Percentiles rank a stretch among this genome's conserved stretches.
Evolutionary conservation across 2,113 vertebrate species (phyloP).

Genomic region (Suncus etruscus): DNA sequence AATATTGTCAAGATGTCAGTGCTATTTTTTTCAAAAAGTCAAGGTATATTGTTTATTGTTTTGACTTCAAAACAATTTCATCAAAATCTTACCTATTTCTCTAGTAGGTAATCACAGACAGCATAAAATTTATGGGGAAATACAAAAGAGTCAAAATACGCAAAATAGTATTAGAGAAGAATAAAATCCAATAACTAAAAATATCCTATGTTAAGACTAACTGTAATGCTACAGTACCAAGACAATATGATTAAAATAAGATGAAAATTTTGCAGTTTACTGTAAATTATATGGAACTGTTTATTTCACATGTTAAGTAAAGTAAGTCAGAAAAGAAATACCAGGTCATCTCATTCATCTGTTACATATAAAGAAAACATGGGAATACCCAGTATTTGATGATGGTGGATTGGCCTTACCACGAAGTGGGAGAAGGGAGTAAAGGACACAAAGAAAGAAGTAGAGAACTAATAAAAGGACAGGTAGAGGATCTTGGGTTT

Average conservation of each 20-base stretch:
- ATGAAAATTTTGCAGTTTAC: not conserved
- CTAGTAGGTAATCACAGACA: not conserved
- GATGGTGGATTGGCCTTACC: no score
- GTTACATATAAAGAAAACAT: not conserved
- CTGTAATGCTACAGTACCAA: not conserved
- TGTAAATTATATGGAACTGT: not conserved
- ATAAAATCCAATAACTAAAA: not conserved
- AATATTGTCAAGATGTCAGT: not conserved
- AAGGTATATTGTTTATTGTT: no score
- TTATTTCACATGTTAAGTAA: not conserved
- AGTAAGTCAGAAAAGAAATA: not conserved
- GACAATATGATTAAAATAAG: not conserved
- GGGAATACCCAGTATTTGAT: not conserved
- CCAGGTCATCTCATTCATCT: not conserved
- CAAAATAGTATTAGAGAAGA: not conserved
- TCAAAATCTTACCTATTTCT: not conserved
- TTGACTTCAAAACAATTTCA: not conserved
- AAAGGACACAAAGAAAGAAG: no score
- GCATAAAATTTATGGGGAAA: not conserved
- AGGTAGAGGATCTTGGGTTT: no score
- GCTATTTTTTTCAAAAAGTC: no score
- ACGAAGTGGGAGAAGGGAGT: no score
- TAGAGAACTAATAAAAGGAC: no score
- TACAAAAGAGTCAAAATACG: not conserved
- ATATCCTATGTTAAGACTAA: not conserved